phyloP scores from a whole-genome alignment of 2,888 invertebrate species.

The Zhengitettix transpicula region DNA sequence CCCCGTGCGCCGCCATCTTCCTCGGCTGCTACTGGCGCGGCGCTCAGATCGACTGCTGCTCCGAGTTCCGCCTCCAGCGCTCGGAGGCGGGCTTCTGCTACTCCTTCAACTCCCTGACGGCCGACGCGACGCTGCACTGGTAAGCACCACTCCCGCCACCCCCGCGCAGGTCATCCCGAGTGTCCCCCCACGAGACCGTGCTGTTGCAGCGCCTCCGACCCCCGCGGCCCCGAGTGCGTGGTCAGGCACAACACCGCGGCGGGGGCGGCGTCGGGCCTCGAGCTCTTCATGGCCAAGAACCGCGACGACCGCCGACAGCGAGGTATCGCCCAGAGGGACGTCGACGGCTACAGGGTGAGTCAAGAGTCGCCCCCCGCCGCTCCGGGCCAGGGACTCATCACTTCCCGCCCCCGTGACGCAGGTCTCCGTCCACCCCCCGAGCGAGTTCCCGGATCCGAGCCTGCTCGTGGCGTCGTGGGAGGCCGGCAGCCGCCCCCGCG shows the following conservation, averaged over 20 bases:
- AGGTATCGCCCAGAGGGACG: neutral
- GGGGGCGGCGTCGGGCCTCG: neutral
- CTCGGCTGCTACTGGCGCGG: constrained; percentile 15
- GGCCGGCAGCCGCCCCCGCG: neutral
- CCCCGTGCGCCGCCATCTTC: constrained; percentile 15
- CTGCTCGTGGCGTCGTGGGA: neutral
- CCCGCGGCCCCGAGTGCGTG: neutral
- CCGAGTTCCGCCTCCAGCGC: constrained; percentile 14
- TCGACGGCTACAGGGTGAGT: no score
- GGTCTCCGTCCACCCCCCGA: neutral
- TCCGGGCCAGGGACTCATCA: no score
- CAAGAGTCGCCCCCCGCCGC: neutral
- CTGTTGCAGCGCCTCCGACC: neutral
- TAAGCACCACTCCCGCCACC: neutral
- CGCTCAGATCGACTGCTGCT: constrained; percentile 13
- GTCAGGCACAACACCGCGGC: neutral
- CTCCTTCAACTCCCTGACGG: constrained; percentile 16
- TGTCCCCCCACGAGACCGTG: neutral
- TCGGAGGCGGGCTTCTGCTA: constrained; percentile 17
- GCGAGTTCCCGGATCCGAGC: neutral
- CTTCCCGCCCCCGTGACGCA: no score
- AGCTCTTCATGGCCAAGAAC: neutral
- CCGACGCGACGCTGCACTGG: constrained; percentile 15
- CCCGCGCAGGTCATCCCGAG: neutral
- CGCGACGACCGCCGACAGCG: neutral